phyloP scores from a whole-genome alignment of 2,113 vertebrate genomes.

The Telmatochromis brachygnathus region DNA sequence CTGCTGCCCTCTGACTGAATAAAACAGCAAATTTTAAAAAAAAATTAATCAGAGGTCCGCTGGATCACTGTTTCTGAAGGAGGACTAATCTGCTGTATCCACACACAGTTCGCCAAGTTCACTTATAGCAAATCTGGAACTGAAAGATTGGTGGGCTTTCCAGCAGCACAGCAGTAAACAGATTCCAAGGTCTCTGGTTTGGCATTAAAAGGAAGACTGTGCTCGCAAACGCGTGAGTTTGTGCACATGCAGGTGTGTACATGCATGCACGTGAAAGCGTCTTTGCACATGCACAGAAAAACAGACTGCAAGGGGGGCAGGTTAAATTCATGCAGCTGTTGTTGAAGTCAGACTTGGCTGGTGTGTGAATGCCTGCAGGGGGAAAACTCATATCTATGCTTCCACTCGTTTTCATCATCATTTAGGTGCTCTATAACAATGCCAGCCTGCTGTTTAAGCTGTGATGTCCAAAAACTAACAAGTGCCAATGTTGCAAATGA shows the following conservation, averaged over 20 bases:
- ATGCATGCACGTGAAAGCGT: background rate
- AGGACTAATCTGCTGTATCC: background rate
- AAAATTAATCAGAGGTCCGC: background rate
- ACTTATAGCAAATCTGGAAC: background rate
- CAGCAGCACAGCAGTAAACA: slow-evolving; percentile 3
- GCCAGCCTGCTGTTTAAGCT: slow-evolving; percentile 25
- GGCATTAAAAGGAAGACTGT: background rate
- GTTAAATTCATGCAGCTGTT: slow-evolving; percentile 60
- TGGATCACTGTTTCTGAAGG: slow-evolving; percentile 7
- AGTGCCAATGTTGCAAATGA: slow-evolving; percentile 18
- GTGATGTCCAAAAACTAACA: slow-evolving; percentile 19
- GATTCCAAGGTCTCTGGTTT: slow-evolving; percentile 10
- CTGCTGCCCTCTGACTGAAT: background rate
- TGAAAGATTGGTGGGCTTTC: slow-evolving; percentile 5
- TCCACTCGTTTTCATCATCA: slow-evolving; percentile 50
- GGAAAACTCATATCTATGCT: slow-evolving; percentile 19
- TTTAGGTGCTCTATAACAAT: slow-evolving; percentile 29
- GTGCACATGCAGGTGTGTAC: background rate
- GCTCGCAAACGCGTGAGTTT: background rate
- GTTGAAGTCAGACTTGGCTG: slow-evolving; percentile 43
- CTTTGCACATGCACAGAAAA: background rate
- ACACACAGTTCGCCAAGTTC: background rate
- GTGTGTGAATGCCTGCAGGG: slow-evolving; percentile 32
- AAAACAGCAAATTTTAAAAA: background rate
- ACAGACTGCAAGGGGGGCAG: background rate